phyloP scores from a whole-genome alignment of 2,888 invertebrate genomes.

The Xestia rhomboidea region DNA sequence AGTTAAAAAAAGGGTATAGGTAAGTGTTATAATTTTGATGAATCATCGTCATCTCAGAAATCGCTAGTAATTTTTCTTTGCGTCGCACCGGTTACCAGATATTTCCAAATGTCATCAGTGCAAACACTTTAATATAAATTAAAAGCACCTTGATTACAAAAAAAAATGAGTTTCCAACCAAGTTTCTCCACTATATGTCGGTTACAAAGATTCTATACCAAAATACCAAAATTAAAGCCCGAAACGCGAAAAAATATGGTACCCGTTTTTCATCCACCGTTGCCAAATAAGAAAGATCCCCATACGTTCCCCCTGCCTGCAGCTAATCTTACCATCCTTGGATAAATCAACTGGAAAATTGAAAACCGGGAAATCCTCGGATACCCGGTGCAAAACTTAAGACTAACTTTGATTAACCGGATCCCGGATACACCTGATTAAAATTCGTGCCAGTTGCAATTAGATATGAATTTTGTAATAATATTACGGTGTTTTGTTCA shows the following conservation, averaged over 20 bases:
- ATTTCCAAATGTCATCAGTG: neutral
- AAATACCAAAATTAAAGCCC: neutral
- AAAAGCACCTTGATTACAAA: neutral
- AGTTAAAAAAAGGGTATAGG: no score
- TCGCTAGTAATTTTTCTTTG: no score
- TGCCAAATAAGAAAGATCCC: conserved; percentile 59
- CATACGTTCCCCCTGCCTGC: conserved; percentile 59
- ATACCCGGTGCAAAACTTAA: conserved; percentile 68
- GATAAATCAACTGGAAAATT: conserved; percentile 88
- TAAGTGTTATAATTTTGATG: no score
- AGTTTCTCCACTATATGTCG: conserved; percentile 1
- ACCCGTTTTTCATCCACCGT: conserved; percentile 18
- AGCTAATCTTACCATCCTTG: conserved; percentile 80
- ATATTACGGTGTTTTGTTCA: conserved; percentile 14
- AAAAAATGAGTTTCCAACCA: neutral
- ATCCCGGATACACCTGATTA: conserved; percentile 75
- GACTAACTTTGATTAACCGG: conserved; percentile 82
- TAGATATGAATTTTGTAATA: conserved; percentile 31
- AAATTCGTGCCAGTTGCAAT: conserved; percentile 67
- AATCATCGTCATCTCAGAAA: no score
- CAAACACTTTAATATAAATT: neutral
- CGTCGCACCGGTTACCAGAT: neutral
- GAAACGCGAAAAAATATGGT: conserved; percentile 12
- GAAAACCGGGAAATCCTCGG: conserved; percentile 74
- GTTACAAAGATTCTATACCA: neutral